Evolutionary conservation across 35 echinoderm and acorn worm species (phyloP).

Genomic region (Anneissia japonica): DNA sequence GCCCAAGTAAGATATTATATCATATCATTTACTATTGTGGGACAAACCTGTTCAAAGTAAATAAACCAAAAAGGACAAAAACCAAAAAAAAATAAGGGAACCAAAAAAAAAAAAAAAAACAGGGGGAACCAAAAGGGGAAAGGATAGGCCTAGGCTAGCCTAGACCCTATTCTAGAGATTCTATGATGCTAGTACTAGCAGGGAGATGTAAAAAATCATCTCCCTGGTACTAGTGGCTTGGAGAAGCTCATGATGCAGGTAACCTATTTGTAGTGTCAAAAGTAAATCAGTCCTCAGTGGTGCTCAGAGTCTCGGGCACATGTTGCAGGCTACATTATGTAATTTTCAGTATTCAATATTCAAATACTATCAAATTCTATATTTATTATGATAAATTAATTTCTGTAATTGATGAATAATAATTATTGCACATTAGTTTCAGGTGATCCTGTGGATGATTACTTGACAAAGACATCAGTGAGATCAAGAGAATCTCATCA

Average conservation of each 20-base stretch:
- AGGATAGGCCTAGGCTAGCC: neutral
- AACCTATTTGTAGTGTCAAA: no score
- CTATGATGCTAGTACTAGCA: conserved; percentile 1
- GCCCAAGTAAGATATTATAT: neutral
- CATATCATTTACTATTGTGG: neutral
- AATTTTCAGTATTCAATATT: no score
- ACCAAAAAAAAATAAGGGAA: neutral
- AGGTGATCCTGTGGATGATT: neutral
- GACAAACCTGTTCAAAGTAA: neutral
- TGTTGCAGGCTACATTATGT: no score
- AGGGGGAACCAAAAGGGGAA: neutral
- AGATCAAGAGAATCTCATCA: neutral
- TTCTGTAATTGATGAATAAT: neutral
- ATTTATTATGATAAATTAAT: no score
- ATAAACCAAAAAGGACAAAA: neutral
- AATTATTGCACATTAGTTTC: neutral
- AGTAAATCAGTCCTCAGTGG: no score
- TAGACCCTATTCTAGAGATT: conserved; percentile 2
- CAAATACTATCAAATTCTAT: no score
- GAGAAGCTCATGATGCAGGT: no score
- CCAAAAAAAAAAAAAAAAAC: neutral
- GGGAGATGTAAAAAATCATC: no score
- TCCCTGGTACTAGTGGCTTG: no score
- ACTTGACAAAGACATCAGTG: neutral
- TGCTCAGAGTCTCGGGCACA: no score